Percentiles rank a stretch among this genome's conserved stretches.
phyloP scores from a whole-genome alignment of 2,888 invertebrate species.

The Hydropsyche betteni region DNA sequence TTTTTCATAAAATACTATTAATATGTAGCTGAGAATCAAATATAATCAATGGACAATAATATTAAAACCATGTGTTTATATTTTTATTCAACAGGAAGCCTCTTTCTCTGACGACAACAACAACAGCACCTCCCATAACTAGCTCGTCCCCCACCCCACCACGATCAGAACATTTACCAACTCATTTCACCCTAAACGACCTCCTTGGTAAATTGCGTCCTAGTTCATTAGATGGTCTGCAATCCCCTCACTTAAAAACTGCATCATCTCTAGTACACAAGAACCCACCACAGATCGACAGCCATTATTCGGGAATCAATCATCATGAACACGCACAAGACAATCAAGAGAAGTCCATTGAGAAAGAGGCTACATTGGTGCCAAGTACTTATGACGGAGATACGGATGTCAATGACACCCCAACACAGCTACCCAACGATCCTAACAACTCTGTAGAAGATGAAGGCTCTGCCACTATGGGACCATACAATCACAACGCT shows the following conservation, averaged over 20 bases:
- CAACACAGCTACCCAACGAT: slow-evolving; percentile 56
- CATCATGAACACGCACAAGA: slow-evolving; percentile 54
- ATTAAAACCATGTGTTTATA: slow-evolving; percentile 27
- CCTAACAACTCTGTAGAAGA: slow-evolving; percentile 56
- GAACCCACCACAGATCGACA: slow-evolving; percentile 69
- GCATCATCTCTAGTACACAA: slow-evolving; percentile 62
- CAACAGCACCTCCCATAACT: slow-evolving; percentile 66
- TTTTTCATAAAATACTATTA: background rate
- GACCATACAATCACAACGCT: slow-evolving; percentile 70
- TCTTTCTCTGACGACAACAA: slow-evolving; percentile 67
- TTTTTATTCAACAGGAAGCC: slow-evolving; percentile 61
- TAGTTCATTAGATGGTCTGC: slow-evolving; percentile 64
- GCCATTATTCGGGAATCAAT: slow-evolving; percentile 68
- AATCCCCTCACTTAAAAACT: slow-evolving; percentile 62
- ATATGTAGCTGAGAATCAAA: slow-evolving; percentile 44
- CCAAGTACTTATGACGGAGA: slow-evolving; percentile 53
- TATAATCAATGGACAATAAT: background rate
- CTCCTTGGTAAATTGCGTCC: slow-evolving; percentile 67
- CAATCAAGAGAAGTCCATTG: slow-evolving; percentile 42
- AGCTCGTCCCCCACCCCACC: slow-evolving; percentile 67
- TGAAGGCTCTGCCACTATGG: slow-evolving; percentile 64
- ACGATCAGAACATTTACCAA: slow-evolving; percentile 66
- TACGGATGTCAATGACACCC: slow-evolving; percentile 58
- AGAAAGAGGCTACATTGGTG: slow-evolving; percentile 48
- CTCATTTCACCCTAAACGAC: slow-evolving; percentile 67